These are phyloP conservation scores for Ascaphus truei DNA, from an alignment of 2,113 vertebrate species.

Conservation along the genomic window DNA sequence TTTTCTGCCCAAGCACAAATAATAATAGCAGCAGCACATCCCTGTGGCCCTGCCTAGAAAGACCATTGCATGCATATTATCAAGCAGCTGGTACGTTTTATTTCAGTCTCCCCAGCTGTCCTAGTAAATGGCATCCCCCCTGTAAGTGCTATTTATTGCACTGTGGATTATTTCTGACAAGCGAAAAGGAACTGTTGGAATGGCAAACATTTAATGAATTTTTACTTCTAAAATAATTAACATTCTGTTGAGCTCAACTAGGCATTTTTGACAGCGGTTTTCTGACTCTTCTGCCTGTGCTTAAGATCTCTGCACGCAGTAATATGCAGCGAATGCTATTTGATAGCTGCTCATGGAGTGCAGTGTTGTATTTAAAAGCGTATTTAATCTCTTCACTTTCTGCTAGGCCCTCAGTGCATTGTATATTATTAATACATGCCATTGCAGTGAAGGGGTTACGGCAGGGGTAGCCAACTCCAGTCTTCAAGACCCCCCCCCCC, in stretches of 20 bases:
- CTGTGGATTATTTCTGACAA: conserved; percentile 11
- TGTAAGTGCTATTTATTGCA: conserved; percentile 43
- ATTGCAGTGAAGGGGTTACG: too few relatives aligned
- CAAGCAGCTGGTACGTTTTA: conserved; percentile 49
- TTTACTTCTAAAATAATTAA: conserved; percentile 41
- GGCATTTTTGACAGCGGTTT: not conserved
- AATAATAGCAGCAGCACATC: not conserved
- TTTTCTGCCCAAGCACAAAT: conserved; percentile 6
- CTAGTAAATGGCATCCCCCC: conserved; percentile 44
- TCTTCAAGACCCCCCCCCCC: too few relatives aligned
- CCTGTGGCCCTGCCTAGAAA: not conserved
- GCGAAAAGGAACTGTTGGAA: conserved; percentile 47
- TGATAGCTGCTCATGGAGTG: too few relatives aligned
- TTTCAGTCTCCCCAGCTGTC: conserved; percentile 74
- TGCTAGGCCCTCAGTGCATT: too few relatives aligned
- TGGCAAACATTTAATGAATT: conserved; percentile 40
- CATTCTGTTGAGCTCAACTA: conserved; percentile 17
- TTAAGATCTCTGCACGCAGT: too few relatives aligned
- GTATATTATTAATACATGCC: too few relatives aligned
- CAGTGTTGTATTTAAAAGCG: too few relatives aligned
- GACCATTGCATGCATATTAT: conserved; percentile 27
- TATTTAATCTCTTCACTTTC: too few relatives aligned
- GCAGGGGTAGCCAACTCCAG: too few relatives aligned
- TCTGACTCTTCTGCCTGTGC: not conserved
- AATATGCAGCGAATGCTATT: too few relatives aligned